Conservation (phyloP, 2,888 invertebrate genomes). For the Mythimna loreyi region DNA sequence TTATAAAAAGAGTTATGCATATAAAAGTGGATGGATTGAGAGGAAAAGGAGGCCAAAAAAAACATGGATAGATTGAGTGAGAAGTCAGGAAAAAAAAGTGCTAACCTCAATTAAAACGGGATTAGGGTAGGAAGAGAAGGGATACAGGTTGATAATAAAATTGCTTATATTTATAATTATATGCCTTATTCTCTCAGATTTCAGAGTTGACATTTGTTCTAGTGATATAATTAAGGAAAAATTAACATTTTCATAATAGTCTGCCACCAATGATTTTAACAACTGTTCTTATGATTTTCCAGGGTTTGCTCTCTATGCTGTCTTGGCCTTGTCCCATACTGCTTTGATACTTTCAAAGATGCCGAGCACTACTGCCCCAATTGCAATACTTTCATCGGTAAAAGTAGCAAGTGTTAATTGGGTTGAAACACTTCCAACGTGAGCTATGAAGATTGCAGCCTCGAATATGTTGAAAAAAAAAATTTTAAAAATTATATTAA, state of each 20-base stretch:
- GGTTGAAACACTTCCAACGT: slow-evolving; percentile 9
- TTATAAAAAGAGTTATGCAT: too few relatives aligned
- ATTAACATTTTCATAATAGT: background rate
- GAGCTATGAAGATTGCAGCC: slow-evolving; percentile 36
- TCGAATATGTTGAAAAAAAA: slow-evolving; percentile 25
- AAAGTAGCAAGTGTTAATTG: slow-evolving; percentile 83
- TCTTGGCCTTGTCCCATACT: slow-evolving; percentile 86
- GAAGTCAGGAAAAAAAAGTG: too few relatives aligned
- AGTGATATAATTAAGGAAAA: background rate
- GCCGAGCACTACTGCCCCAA: slow-evolving; percentile 89
- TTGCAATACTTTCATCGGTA: slow-evolving; percentile 88
- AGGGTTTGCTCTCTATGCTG: slow-evolving; percentile 89
- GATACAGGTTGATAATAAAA: background rate
- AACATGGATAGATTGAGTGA: too few relatives aligned
- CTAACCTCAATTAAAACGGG: too few relatives aligned
- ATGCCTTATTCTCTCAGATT: background rate
- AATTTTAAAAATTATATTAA: slow-evolving; percentile 25
- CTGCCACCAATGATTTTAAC: slow-evolving; percentile 4
- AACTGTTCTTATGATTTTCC: slow-evolving; percentile 55
- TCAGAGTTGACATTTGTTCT: background rate
- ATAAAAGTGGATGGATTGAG: too few relatives aligned
- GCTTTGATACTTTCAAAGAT: slow-evolving; percentile 89
- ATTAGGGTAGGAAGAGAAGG: too few relatives aligned
- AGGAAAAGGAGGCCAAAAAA: too few relatives aligned
- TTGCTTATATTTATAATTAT: background rate